A percentile compares a stretch with the other conserved stretches of the same genome.
These are phyloP conservation scores for Ochropleura plecta DNA, from an alignment of 2,888 invertebrate species.

Conservation along the genomic window DNA sequence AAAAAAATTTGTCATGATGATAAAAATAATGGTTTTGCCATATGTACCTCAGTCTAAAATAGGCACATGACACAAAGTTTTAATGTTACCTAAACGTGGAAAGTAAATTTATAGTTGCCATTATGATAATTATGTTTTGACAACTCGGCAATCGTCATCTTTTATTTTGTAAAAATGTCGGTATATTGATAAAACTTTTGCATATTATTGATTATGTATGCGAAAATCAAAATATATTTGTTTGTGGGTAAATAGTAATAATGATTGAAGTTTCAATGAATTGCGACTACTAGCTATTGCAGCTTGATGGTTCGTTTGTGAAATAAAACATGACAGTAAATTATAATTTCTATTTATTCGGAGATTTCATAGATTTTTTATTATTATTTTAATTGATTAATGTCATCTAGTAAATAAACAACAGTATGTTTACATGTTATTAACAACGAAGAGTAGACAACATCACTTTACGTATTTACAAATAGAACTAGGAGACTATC, in stretches of 20 bases:
- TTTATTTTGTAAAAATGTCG: slow-evolving; percentile 5
- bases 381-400: slow-evolving; percentile 76
- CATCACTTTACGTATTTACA: slow-evolving; percentile 83
- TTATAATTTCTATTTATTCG: slow-evolving; percentile 86
- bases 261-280: neutral
- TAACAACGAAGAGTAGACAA: slow-evolving; percentile 84
- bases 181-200: slow-evolving; percentile 32
- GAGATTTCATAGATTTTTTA: slow-evolving; percentile 81
- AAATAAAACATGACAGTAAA: slow-evolving; percentile 75
- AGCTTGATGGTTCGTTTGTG: slow-evolving; percentile 11
- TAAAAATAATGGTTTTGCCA: too few species aligned
- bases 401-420: slow-evolving; percentile 85
- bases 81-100: neutral
- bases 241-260: slow-evolving; percentile 21
- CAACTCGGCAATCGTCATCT: neutral
- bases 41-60: neutral
- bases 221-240: neutral
- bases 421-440: slow-evolving; percentile 82
- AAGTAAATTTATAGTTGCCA: neutral
- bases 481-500: slow-evolving; percentile 81
- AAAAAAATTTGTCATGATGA: too few species aligned
- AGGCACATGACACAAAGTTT: neutral
- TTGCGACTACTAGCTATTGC: neutral
- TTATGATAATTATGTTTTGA: slow-evolving; percentile 13
- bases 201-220: neutral